phyloP scores from a whole-genome alignment of 2,888 invertebrate species.

The Enchytraeus crypticus region DNA sequence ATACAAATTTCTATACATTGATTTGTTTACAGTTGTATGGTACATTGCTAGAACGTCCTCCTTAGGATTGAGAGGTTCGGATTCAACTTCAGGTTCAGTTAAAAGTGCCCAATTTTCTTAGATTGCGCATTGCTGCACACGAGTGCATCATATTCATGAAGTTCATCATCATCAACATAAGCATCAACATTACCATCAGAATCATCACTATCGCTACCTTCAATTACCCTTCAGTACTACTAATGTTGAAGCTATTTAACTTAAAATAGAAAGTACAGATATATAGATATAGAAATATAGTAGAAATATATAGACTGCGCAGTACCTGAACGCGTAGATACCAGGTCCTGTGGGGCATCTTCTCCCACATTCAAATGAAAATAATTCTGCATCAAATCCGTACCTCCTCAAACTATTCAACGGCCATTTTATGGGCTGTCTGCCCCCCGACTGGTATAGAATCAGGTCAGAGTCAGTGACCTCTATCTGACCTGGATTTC shows the following conservation, averaged over 20 bases:
- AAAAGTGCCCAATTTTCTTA: too few relatives aligned
- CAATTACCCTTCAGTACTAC: constrained; percentile 44
- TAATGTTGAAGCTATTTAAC: not conserved
- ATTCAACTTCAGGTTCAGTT: too few relatives aligned
- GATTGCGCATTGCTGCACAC: too few relatives aligned
- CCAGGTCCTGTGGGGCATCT: constrained; percentile 81
- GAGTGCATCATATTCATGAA: too few relatives aligned
- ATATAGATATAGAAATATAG: constrained; percentile 41
- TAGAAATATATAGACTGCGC: too few relatives aligned
- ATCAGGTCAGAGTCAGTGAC: constrained; percentile 75
- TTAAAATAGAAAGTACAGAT: not conserved
- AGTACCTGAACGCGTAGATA: constrained; percentile 86
- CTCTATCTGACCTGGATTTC: constrained; percentile 75
- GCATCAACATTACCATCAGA: too few relatives aligned
- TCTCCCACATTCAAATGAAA: constrained; percentile 77
- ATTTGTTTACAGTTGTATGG: too few relatives aligned
- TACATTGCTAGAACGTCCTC: too few relatives aligned
- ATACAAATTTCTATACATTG: too few relatives aligned
- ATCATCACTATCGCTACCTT: too few relatives aligned
- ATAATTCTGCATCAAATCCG: constrained; percentile 63
- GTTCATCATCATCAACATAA: too few relatives aligned
- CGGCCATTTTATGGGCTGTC: constrained; percentile 78
- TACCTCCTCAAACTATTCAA: constrained; percentile 78
- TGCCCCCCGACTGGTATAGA: constrained; percentile 75
- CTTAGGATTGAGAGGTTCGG: too few relatives aligned